Base-by-base conservation (phyloP, 1,140 invertebrate species). In the Plectrocnemia conspersa region DNA sequence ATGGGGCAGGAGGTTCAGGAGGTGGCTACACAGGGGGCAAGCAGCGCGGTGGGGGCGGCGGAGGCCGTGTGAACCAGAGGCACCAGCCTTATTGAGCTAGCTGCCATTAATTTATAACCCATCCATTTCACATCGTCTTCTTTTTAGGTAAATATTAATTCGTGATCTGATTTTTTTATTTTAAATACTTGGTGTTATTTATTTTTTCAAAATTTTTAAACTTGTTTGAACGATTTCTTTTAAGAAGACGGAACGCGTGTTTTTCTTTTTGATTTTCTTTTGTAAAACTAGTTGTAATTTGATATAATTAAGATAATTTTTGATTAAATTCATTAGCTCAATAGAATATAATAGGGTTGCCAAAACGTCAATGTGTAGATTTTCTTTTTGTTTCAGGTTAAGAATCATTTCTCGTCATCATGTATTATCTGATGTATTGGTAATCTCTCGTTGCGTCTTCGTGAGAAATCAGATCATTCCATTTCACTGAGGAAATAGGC, bases 61-160 rank as follows among this genome's bases (percentile, higher is more conserved):
- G 81, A 71, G 79, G 79, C 63, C 81, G 83, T 67, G 77, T 82
- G 69, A 83, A 81, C 73, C 82, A 85, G 75, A 83, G 84, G 79
- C 83, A 85, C 76, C 83, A 85, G 75, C 84, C 84, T 65, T 87
- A 87, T 77, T 86, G 82, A 78, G 66, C 65, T 54, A 56, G 54
- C 59, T 56, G 25, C 35, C 13, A n/a, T 25, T 55, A 55, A 48
- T 38, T 32, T 52, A 42, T 41, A 41, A 16, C 36, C 49, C 40
- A 55, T 44, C 46, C 48, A 46, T 32, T 32, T 40, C 22, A 44
- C 54, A 42, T 55, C 55, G 42, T 54, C 52, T 50, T 53, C 53
- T 60, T 27, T 56, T 48, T 46, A 55, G 45, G 53, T 47, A 48
- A 48, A 55, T 40, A 55, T 41, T 29, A n/a, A n/a, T n/a, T n/a